Base-by-base conservation (phyloP, 2,888 invertebrate genomes). In the Polydrusus cervinus region DNA sequence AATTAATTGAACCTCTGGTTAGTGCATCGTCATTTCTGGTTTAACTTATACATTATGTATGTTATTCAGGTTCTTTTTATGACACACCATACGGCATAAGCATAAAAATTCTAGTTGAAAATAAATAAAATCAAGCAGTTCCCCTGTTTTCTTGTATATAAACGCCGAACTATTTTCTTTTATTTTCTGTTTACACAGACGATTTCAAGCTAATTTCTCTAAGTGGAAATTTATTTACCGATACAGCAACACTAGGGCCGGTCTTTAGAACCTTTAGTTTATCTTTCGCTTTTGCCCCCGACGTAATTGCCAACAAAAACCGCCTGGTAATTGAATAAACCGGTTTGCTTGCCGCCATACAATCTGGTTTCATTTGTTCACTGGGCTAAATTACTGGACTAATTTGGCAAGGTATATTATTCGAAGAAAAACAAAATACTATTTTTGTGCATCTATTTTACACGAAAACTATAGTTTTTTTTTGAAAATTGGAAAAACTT, bases 221-320 rank as follows among this genome's bases (percentile, higher is more conserved):
- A 34, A 65, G 47, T 34, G 34, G 43, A 49, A 65, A 65, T 60
- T 55, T 55, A 38, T 60, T 60, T 60, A 25, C 57, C 38, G 38
- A 60, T 60, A 16, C 38, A 1, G 38, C 57, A 38, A 38, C 38
- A 34, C 38, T n/a, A 38, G 10, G 38, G 57, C 57, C 25, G 38
- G 34, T 60, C 57, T 60, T 38, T 60, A 60, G 16, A 49, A 34
- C 47, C 5, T 49, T 38, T 49, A 40, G 45, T 70, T 60, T 70
- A 40, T 49, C 70, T 61, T 70, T 20, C 16, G 30, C 30, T 40
- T 43, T 40, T 43, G 60, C 38, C 9, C 7, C 40, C 61, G 25
- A 61, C 47, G 47, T 51, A 70, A 70, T 70, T 61, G 43, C 60
- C 38, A 51, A 71, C 62, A 71, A 71, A 71, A 71, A 71, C 64